Percentiles rank a stretch among this genome's conserved stretches.
Conservation (phyloP, 2,797 vertebrate genomes). For the Emydoidea blandingii region DNA sequence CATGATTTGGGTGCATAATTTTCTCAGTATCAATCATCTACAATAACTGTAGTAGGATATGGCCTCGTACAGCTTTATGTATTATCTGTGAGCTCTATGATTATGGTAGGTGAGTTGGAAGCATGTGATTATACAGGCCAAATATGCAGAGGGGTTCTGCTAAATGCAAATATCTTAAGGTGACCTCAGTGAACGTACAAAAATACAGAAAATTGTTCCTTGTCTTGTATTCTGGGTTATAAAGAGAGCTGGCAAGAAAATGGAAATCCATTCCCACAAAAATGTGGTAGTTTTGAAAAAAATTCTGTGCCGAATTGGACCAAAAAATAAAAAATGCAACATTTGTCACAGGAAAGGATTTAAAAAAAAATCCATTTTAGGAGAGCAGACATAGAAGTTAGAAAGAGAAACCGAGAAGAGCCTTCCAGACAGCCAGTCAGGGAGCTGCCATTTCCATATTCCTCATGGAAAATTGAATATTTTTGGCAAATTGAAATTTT, state of each 20-base stretch:
- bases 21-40: constrained; percentile 46
- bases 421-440: neutral
- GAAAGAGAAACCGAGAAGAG: neutral
- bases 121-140: neutral
- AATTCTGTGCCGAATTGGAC: neutral
- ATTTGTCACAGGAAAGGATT: neutral
- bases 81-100: neutral
- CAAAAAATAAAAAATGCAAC: neutral
- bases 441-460: neutral
- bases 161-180: neutral
- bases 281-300: neutral
- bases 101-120: neutral
- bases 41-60: neutral
- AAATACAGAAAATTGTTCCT: neutral
- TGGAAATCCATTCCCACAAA: neutral
- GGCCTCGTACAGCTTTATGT: neutral
- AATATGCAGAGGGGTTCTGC: neutral
- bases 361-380: neutral
- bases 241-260: neutral
- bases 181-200: neutral
- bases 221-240: neutral
- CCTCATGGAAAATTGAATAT: neutral
- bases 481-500: neutral
- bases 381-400: neutral
- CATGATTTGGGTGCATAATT: constrained; percentile 46